phyloP scores from a whole-genome alignment of 2,888 invertebrate species.

The Perizoma flavofasciatum region DNA sequence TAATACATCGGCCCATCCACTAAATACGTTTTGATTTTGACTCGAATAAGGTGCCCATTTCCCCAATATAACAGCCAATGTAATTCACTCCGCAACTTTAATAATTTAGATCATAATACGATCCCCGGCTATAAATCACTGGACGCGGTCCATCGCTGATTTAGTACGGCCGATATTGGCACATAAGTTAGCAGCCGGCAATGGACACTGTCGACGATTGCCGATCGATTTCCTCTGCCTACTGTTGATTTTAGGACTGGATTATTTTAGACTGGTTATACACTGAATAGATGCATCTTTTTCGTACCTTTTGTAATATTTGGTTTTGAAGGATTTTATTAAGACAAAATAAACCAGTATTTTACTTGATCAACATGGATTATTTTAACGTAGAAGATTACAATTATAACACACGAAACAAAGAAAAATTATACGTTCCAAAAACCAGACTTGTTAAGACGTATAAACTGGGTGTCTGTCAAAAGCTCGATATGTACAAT shows the following conservation, averaged over 20 bases:
- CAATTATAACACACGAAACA: too few relatives aligned
- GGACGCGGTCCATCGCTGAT: slow-evolving; percentile 59
- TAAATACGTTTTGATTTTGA: too few relatives aligned
- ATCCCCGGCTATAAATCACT: slow-evolving; percentile 24
- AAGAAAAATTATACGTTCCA: too few relatives aligned
- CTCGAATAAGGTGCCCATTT: not conserved
- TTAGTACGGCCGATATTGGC: slow-evolving; percentile 62
- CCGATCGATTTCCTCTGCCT: slow-evolving; percentile 44
- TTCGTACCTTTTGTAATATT: too few relatives aligned
- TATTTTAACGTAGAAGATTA: too few relatives aligned
- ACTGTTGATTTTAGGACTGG: slow-evolving; percentile 19
- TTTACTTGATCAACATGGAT: too few relatives aligned
- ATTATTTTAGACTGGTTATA: slow-evolving; percentile 6
- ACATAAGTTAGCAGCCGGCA: slow-evolving; percentile 60
- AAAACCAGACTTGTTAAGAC: too few relatives aligned
- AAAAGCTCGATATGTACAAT: too few relatives aligned
- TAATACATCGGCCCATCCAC: too few relatives aligned
- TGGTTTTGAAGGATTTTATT: too few relatives aligned
- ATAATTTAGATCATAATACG: slow-evolving; percentile 25
- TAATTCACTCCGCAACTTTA: slow-evolving; percentile 22
- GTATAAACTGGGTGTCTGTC: too few relatives aligned
- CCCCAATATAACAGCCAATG: slow-evolving; percentile 2
- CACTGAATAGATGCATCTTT: not conserved
- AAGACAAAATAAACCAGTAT: too few relatives aligned
- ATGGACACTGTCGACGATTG: slow-evolving; percentile 47